A percentile compares a stretch with the other conserved stretches of the same genome.
Evolutionary conservation across 2,888 invertebrate genomes (phyloP).

Genomic region (Tetrapedia diversipes): DNA sequence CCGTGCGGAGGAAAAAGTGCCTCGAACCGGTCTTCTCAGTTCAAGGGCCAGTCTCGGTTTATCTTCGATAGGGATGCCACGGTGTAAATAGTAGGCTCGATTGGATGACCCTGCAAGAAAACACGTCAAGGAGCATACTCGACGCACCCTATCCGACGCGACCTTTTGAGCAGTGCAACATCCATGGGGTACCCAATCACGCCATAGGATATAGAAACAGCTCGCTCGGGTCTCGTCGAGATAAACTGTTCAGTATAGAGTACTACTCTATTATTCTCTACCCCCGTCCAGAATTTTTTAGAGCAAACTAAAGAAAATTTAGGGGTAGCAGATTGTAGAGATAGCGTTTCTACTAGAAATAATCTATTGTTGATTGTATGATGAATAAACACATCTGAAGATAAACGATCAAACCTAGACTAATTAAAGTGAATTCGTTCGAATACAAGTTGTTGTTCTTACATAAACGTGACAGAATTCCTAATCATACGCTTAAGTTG

Average conservation of each 20-base stretch:
- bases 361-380: too few species aligned
- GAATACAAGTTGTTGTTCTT: too few species aligned
- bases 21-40: constrained; percentile 40
- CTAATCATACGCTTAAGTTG: too few species aligned
- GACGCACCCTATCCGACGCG: constrained; percentile 39
- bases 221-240: background rate
- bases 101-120: constrained; percentile 60
- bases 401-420: too few species aligned
- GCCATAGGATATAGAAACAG: too few species aligned
- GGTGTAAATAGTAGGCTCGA: constrained; percentile 58
- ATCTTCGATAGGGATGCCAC: constrained; percentile 40
- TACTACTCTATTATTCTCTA: background rate
- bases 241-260: background rate
- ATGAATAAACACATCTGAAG: too few species aligned
- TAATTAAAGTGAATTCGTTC: too few species aligned
- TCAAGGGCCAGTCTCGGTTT: constrained; percentile 47
- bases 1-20: constrained; percentile 44
- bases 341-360: too few species aligned
- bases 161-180: constrained; percentile 43
- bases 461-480: too few species aligned
- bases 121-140: constrained; percentile 52
- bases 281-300: background rate
- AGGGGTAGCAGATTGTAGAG: background rate
- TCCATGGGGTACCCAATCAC: constrained; percentile 15
- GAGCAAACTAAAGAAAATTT: background rate